Base-by-base conservation (phyloP, 2,797 vertebrate species). In the Phalanger gymnotis region DNA sequence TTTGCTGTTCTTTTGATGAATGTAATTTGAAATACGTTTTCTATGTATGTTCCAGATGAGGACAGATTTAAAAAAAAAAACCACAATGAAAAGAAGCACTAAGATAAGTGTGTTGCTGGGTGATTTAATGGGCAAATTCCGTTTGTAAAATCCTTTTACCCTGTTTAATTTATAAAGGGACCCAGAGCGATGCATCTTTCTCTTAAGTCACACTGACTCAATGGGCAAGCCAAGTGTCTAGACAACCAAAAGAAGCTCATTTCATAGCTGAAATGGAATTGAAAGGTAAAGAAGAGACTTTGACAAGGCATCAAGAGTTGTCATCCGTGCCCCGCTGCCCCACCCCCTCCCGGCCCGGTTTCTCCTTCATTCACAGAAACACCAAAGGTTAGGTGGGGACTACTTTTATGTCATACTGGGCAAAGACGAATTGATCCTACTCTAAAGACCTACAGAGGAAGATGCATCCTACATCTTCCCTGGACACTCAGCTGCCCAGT, bases 1-100 rank as follows among this genome's bases (percentile, higher is more conserved):
- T 96, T 73, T 89, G 56, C 30, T 51, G 31, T 54, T 87, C 31
- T 52, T 25, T 95, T 58, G 94, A 91, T 54, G 91, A 54, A 61
- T 90, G 55, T 94, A 11, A 93, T 91, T 92, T 90, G 95, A 90
- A 93, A 66, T 90, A 14, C 3, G 92, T 54, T 52, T 93, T 90
- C 95, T 90, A 53, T 96, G 58, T 92, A 47, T 93, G 9, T 92
- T 57, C 52, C 90, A 90, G 52, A 14, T 53, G 93, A 81, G 81
- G 58, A 73, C 19, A 95, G 73, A 0, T 52, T 91, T 91, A 81
- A 57, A 58, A 92, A 93, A 54, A 90, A 10, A 27, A n/a, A 92
- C 14, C 30, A 57, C 92, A 93, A 30, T 28, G 52, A 89, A 90
- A 61, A 53, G 40, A 34, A 30, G 52, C 22, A 2, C 31, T 58